Percentiles rank a stretch among this genome's conserved stretches.
These are phyloP conservation scores for Apteryx owenii DNA, from an alignment of 2,113 vertebrate species.

Conservation along the genomic window DNA sequence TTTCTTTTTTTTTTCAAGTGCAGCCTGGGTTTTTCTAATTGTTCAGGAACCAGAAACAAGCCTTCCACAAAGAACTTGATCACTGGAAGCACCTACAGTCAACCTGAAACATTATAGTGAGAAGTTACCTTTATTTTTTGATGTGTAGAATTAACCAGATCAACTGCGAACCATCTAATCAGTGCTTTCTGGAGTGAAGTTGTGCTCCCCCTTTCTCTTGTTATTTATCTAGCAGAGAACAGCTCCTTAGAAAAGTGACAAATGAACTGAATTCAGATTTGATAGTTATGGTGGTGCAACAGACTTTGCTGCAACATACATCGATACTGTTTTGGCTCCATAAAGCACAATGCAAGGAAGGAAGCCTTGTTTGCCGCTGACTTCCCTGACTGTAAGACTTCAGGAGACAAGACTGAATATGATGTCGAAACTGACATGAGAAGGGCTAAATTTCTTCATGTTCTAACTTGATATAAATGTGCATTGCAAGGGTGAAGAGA, in stretches of 20 bases:
- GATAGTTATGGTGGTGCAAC: neutral
- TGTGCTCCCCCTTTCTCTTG: neutral
- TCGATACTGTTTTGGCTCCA: neutral
- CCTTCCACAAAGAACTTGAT: neutral
- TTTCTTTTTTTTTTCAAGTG: neutral
- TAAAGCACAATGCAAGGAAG: neutral
- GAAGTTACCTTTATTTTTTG: neutral
- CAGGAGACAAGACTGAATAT: neutral
- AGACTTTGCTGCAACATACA: neutral
- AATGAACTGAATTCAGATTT: neutral
- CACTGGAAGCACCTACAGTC: neutral
- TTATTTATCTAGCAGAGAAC: neutral
- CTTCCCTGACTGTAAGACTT: neutral
- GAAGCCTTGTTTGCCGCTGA: neutral
- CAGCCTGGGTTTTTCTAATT: neutral
- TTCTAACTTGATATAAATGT: neutral
- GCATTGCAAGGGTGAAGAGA: rapidly evolving
- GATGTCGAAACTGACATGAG: neutral
- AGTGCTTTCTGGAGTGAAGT: neutral
- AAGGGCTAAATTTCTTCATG: neutral
- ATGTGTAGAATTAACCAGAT: neutral
- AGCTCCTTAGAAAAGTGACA: neutral
- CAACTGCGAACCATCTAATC: neutral
- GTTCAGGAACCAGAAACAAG: neutral
- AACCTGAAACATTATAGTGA: neutral